Base-by-base conservation (phyloP, 2,888 invertebrate species). In the Ectemnius lituratus region DNA sequence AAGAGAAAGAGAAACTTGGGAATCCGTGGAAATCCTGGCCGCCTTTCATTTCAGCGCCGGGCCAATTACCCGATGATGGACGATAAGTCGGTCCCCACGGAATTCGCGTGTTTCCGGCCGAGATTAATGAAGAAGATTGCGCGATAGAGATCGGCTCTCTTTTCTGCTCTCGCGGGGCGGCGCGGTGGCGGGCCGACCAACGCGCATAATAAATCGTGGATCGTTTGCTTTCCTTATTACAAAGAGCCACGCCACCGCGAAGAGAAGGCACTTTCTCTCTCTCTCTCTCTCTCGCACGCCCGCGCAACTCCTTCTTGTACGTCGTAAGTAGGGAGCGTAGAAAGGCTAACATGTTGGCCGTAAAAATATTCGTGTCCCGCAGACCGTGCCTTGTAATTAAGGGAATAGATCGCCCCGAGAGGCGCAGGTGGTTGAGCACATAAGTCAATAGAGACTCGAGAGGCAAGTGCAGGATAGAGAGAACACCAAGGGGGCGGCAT, bases 341-440 rank as follows among this genome's bases (percentile, higher is more conserved):
- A 52, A 52, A 52, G 52, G 52, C 52, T 11, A 52, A 16, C 52
- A 16, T 37, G 16, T 2, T 6, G 8, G 0, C 28, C 61, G 67
- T 66, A 71, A 75, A 77, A 77, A 77, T 71, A 73, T 73, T 62
- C 47, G 28, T 16, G 23, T 56, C 52, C 45, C 68, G 49, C 45
- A 37, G 70, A 52, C 66, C 62, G 76, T 20, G 65, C 67, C 62
- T 65, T 77, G 77, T 77, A 77, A 77, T 77, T 77, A 77, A 69
- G 67, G 66, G 77, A 68, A 71, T 72, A 71, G 76, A 76, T 77
- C 65, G 76, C 76, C 76, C 62, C 67, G 77, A 72, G 76, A 71
- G 69, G 69, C 72, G 69, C 77, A 72, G 72, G 76, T 70, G 76
- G 56, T 47, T 68, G 62, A 14, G 20, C 52, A 52, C 27, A 62